A percentile compares a stretch with the other conserved stretches of the same genome.
Evolutionary conservation across 2,797 vertebrate species (phyloP).

Genomic region (Galago senegalensis): DNA sequence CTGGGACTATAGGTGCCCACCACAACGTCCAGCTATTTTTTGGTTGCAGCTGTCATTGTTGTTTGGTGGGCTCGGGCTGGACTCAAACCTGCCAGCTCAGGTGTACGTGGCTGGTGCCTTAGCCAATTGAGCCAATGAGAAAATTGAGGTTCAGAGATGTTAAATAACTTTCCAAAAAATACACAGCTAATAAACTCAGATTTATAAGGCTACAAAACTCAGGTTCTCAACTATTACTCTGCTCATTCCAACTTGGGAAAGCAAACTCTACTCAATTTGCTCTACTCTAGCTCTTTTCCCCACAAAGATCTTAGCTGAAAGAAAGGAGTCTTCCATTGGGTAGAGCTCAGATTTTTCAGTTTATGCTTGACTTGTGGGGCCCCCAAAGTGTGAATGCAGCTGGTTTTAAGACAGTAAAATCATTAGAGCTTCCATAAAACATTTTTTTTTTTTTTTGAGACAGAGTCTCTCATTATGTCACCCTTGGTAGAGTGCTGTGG

Average conservation of each 20-base stretch:
- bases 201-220: background rate
- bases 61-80: no score
- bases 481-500: no score
- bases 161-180: background rate
- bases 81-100: no score
- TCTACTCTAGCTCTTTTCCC: background rate
- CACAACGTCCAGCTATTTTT: no score
- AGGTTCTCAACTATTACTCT: background rate
- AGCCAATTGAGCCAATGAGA: background rate
- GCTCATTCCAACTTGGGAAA: background rate
- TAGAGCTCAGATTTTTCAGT: background rate
- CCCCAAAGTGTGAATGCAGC: background rate
- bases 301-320: background rate
- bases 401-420: background rate
- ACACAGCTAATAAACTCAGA: background rate
- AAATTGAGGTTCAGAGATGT: background rate
- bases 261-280: background rate
- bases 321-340: background rate
- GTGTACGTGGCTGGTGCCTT: no score
- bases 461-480: no score
- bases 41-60: no score
- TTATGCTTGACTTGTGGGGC: background rate
- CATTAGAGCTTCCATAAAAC: background rate
- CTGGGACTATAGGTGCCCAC: no score
- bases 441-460: background rate